phyloP scores from a whole-genome alignment of 1,140 invertebrate species.

The Aricia agestis region DNA sequence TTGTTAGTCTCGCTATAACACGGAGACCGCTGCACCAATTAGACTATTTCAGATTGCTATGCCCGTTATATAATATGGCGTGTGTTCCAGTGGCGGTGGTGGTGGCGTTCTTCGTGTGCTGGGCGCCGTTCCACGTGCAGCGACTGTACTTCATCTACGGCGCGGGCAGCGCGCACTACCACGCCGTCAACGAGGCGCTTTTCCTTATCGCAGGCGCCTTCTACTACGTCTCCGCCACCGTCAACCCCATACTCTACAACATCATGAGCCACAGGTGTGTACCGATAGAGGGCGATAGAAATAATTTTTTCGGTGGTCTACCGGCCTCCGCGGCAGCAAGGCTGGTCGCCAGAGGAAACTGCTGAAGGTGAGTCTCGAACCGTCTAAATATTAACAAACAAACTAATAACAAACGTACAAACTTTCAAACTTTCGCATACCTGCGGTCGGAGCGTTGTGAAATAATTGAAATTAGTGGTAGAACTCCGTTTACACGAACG shows the following conservation, averaged over 20 bases:
- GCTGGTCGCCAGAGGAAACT: too few species aligned
- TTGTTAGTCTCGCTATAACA: too few species aligned
- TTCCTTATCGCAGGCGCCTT: constrained; percentile 88
- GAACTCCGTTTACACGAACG: too few species aligned
- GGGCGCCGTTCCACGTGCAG: constrained; percentile 97
- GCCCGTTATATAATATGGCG: too few species aligned
- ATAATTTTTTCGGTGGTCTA: too few species aligned
- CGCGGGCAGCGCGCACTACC: constrained; percentile 77
- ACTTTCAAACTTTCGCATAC: neutral
- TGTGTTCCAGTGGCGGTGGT: constrained; percentile 89
- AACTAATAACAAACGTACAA: too few species aligned
- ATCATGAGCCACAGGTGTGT: constrained; percentile 86
- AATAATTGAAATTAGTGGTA: neutral
- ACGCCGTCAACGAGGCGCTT: constrained; percentile 85
- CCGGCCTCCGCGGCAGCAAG: too few species aligned
- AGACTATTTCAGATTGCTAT: too few species aligned
- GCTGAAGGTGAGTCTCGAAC: too few species aligned
- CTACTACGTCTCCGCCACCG: constrained; percentile 91
- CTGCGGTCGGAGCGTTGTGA: neutral
- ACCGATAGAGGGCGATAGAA: neutral
- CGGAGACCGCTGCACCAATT: too few species aligned
- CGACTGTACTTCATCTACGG: constrained; percentile 86
- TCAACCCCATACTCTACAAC: constrained; percentile 95
- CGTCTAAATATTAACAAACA: too few species aligned
- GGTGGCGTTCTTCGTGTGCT: constrained; percentile 97